Base-by-base conservation (phyloP, 2,113 vertebrate species). In the Dermatemys mawii region DNA sequence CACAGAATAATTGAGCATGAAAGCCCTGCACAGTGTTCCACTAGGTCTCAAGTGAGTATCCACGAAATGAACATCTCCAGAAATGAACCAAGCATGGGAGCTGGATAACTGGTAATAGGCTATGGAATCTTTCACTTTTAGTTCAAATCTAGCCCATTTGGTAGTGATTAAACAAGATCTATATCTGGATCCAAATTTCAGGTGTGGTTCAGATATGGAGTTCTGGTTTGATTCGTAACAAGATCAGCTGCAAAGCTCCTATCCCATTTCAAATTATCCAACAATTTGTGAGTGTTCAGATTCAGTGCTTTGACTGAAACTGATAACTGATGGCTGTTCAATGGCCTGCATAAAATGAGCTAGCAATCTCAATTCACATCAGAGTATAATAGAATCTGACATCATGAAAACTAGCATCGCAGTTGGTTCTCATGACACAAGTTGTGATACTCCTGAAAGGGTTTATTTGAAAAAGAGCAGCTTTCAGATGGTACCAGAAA, bases 351-450 rank as follows among this genome's bases (percentile, higher is more conserved):
- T 38, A n/a, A 38, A 75, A 14, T 75, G 38, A 75, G 70, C 41
- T 75, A 44, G 21, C 21, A 44, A 27, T 44, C 70, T 75, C 38
- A 75, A 41, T 75, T 41, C 70, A 22, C 63, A 9, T 21, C 35
- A 63, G 76, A 88, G 9, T 86, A 90, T 49, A 54, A 53, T 54
- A 70, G 80, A 50, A 54, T 90, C 93, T 83, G 46, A 26, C 83
- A 90, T 89, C 51, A 90, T 12, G 12, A 76, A 76, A 44, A 29
- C 13, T 46, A 76, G 22, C 35, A 70, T 70, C 5, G 4, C 17
- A 21, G 22, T 1, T 21, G 19, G 63, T 38, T 38, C 63, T n/a
- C 11, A 38, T 70, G 63, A 70, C 63, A 21, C 63, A 70, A 22
- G n/a, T 38, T 10, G 67, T 46, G 24, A 76, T 27, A 76, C 11